These are phyloP conservation scores for Eupithecia insigniata DNA, from an alignment of 2,888 invertebrate genomes.

Conservation along the genomic window DNA sequence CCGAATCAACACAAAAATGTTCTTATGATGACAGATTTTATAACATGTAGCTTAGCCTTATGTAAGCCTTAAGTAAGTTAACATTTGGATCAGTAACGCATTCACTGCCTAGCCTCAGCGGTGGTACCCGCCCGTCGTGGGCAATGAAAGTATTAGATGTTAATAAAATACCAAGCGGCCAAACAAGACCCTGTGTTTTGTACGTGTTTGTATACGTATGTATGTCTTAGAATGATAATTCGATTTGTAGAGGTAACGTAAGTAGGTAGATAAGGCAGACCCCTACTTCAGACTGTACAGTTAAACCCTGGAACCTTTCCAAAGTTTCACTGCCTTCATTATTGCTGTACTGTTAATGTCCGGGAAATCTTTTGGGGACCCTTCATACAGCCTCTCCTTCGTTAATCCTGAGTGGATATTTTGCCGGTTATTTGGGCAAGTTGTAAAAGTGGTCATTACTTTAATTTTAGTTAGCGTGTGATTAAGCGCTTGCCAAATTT, in stretches of 20 bases:
- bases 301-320: slow-evolving; percentile 73
- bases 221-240: not conserved
- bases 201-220: not conserved
- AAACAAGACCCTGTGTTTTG: not conserved
- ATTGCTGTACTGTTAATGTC: slow-evolving; percentile 75
- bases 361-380: slow-evolving; percentile 75
- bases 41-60: not conserved
- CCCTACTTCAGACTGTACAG: slow-evolving; percentile 59
- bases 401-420: slow-evolving; percentile 77
- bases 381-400: slow-evolving; percentile 75
- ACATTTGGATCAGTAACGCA: not conserved
- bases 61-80: not conserved
- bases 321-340: slow-evolving; percentile 77
- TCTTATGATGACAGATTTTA: too few relatives aligned
- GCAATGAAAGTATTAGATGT: too few relatives aligned
- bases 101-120: not conserved
- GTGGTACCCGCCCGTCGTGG: too few relatives aligned
- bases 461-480: slow-evolving; percentile 42
- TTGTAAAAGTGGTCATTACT: slow-evolving; percentile 55
- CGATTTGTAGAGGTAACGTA: not conserved
- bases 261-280: not conserved
- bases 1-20: too few relatives aligned
- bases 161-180: too few relatives aligned
- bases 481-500: slow-evolving; percentile 37
- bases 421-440: slow-evolving; percentile 64